phyloP scores from a whole-genome alignment of 2,797 vertebrate genomes.

The Gymnoscopelus braueri region DNA sequence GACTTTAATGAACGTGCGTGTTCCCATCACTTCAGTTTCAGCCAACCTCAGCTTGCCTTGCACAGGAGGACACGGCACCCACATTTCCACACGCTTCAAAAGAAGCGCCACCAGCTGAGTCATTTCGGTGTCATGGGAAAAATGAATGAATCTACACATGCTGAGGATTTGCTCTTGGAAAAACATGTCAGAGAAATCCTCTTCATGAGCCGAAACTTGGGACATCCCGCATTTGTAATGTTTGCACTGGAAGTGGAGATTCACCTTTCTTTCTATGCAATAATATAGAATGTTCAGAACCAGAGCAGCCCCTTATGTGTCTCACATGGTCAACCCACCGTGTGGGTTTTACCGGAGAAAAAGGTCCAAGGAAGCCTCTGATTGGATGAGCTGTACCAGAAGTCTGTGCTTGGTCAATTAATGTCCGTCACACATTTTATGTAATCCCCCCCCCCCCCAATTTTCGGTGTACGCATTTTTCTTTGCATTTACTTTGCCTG shows the following conservation, averaged over 20 bases:
- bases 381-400: too few relatives aligned
- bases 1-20: background rate
- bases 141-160: background rate
- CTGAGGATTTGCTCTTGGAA: background rate
- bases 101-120: constrained; percentile 38
- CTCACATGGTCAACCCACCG: background rate
- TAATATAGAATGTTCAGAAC: background rate
- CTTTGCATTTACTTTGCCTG: too few relatives aligned
- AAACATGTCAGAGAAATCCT: background rate
- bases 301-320: background rate
- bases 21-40: background rate
- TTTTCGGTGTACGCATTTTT: too few relatives aligned
- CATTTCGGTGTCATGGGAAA: constrained; percentile 13
- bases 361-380: too few relatives aligned
- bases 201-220: background rate
- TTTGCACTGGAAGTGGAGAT: background rate
- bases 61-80: background rate
- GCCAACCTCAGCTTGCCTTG: constrained; percentile 30
- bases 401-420: too few relatives aligned
- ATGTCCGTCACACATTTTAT: too few relatives aligned
- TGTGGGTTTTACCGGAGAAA: too few relatives aligned
- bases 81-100: constrained; percentile 25
- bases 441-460: too few relatives aligned
- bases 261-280: background rate
- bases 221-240: background rate